Evolutionary conservation across 2,113 vertebrate genomes (phyloP), one percentile per base, ranked within the genome.

Genomic region (Upupa epops): DNA sequence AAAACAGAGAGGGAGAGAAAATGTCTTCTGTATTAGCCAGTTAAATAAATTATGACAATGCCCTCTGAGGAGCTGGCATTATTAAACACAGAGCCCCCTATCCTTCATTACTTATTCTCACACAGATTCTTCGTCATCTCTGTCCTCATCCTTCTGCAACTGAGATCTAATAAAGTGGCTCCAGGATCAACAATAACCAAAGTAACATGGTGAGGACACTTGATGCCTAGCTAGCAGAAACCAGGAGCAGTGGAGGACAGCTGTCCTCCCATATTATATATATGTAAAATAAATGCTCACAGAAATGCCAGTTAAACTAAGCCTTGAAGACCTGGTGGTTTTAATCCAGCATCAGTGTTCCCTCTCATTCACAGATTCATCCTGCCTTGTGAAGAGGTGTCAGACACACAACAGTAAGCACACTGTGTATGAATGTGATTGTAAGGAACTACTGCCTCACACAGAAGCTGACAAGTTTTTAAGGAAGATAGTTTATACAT

Each of bases 301-400:
- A 77, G 66, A 92, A 86, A 95, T 17, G 52, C 3, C 56, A 87
- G 56, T 20, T 83, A 88, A 93, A 94, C 65, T 42, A 92, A 65
- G n/a, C 79, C 76, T 52, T 25, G 12, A 70, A 91, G 71, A 88
- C n/a, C 46, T 51, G 32, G 25, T 61, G 72, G 86, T 94, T 88
- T 88, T 83, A 86, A 86, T 66, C 79, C 49, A 58, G 36, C 26
- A 86, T 56, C 64, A 84, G n/a, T 3, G 18, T 32, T 92, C n/a
- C 21, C 49, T 70, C 29, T 76, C 11, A 3, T 70, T 75, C 55
- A 68, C 36, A 82, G 42, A 6, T 64, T 63, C 68, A 85, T 82
- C 72, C 52, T 65, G 58, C 56, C 79, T 81, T n/a, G 25, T 42
- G 76, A 93, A 90, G 32, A 83, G 21, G 64, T 63, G 73, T 51